phyloP scores from a whole-genome alignment of 2,888 invertebrate species.

The Lasioglossum marginatum region DNA sequence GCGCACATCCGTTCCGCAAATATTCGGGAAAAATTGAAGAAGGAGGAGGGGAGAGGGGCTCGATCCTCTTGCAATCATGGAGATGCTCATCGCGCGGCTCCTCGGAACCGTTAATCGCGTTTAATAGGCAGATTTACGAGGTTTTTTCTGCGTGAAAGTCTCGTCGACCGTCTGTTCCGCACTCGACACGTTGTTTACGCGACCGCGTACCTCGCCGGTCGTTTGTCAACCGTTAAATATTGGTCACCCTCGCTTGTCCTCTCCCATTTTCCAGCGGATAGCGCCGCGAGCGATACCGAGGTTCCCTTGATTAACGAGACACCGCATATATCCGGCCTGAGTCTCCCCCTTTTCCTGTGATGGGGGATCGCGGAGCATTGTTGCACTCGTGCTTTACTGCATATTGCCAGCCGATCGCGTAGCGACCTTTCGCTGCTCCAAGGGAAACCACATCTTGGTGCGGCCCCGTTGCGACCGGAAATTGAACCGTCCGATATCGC shows the following conservation, averaged over 20 bases:
- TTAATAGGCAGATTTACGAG: constrained; percentile 73
- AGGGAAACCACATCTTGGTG: not conserved
- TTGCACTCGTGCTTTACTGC: constrained; percentile 81
- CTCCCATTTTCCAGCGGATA: constrained; percentile 65
- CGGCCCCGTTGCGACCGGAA: not conserved
- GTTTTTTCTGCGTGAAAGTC: constrained; percentile 60
- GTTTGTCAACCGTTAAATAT: constrained; percentile 83
- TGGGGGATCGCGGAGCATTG: constrained; percentile 72
- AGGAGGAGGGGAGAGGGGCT: not conserved
- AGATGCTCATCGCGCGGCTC: not conserved
- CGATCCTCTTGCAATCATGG: constrained; percentile 6
- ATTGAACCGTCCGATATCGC: not conserved
- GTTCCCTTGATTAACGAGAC: constrained; percentile 82
- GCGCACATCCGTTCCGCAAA: not conserved
- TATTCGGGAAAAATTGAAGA: not conserved
- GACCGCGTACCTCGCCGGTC: constrained; percentile 74
- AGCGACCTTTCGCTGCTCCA: constrained; percentile 22
- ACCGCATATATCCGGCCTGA: constrained; percentile 73
- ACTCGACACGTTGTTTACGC: constrained; percentile 76
- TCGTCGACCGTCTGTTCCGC: constrained; percentile 33
- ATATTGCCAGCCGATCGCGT: constrained; percentile 71
- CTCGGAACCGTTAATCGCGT: constrained; percentile 68
- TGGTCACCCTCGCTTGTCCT: constrained; percentile 69
- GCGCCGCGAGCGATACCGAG: constrained; percentile 75
- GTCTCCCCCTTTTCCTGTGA: constrained; percentile 8